Base-by-base conservation (phyloP, 1,140 invertebrate genomes). In the Drosophila lacteicornis region DNA sequence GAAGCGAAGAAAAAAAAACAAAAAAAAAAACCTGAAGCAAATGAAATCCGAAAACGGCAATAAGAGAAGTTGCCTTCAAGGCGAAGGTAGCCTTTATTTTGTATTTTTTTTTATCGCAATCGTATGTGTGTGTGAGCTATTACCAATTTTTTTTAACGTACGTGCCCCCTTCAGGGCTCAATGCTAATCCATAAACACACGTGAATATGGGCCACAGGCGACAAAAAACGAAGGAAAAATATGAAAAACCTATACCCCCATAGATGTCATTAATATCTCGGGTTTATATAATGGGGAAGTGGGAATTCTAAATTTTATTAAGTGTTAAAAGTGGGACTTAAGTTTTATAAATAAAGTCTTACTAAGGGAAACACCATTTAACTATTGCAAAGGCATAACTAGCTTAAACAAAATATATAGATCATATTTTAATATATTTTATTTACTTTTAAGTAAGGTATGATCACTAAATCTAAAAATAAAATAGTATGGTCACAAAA, bases 31-130 rank as follows among this genome's bases (percentile, higher is more conserved):
- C 17, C 17, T 42, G 25, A 38, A 56, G 49, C 47, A 59, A 45
- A 65, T 45, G 56, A 60, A 59, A 59, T 51, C 55, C 53, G 17
- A 76, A 76, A 53, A 56, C 40, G 55, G 62, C 56, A 58, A 68
- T 51, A 67, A 75, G 55, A 49, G 62, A 46, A 51, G 59, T 66
- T 62, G 69, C 22, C 50, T 62, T 73, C 71, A 63, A 74, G 71
- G 69, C 74, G 60, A 76, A 75, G 74, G 74, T 66, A 57, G 70
- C 71, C 71, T 75, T 75, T 75, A 63, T 62, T 33, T 33, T 17
- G 30, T 55, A 36, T 46, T 66, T 50, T 63, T 62, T 40, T 53
- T 59, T 73, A 76, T 76, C 71, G 46, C 49, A 17, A 61, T 75
- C 36, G 30, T 61, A 27, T 50, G 65, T 50, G 65, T 38, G 15